phyloP scores from a whole-genome alignment of 2,113 vertebrate genomes.

The Pycnonotus jocosus region DNA sequence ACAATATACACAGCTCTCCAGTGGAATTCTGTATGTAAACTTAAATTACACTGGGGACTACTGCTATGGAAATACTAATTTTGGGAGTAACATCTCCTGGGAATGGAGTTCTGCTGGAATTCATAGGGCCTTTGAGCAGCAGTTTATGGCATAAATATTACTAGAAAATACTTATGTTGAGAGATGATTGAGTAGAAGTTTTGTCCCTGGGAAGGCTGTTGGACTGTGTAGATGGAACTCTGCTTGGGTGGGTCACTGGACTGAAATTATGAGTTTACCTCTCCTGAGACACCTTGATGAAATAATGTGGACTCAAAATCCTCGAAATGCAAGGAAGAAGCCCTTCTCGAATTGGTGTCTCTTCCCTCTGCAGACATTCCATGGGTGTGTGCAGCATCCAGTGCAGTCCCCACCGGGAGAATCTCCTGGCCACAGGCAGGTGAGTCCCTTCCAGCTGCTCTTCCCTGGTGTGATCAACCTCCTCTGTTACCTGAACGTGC shows the following conservation, averaged over 20 bases:
- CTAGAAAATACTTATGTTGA: neutral
- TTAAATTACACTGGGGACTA: neutral
- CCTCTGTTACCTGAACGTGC: accelerated
- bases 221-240: neutral
- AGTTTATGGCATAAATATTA: neutral
- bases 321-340: neutral
- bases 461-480: neutral
- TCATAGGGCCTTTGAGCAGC: neutral
- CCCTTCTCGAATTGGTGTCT: neutral
- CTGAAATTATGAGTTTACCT: neutral
- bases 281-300: neutral
- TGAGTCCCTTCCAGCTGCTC: constrained; percentile 27
- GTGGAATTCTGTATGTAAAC: neutral
- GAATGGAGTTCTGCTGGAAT: neutral
- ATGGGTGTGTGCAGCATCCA: constrained; percentile 97
- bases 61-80: neutral
- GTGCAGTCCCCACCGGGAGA: constrained; percentile 83
- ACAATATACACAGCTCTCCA: neutral
- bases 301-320: neutral
- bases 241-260: neutral
- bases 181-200: neutral
- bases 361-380: constrained; percentile 75
- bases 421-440: constrained; percentile 92
- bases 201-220: neutral
- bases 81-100: neutral